These are phyloP conservation scores for Polia nebulosa DNA, from an alignment of 2,888 invertebrate genomes.

Conservation along the genomic window DNA sequence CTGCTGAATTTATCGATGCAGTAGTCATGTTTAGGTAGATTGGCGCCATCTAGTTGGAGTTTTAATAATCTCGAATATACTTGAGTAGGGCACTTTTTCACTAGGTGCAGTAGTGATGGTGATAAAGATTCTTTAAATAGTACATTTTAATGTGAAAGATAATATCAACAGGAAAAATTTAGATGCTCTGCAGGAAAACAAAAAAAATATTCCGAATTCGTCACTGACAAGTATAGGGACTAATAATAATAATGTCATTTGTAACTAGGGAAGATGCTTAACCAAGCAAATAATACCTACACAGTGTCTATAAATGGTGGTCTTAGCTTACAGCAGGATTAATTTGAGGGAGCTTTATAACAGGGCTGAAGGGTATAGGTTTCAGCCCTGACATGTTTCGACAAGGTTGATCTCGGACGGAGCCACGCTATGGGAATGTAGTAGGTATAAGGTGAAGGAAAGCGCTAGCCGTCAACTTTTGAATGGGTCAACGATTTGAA, in stretches of 20 bases:
- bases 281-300: too few relatives aligned
- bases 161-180: background rate
- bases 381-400: constrained; percentile 47
- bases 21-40: background rate
- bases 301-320: background rate
- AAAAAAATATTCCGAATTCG: too few relatives aligned
- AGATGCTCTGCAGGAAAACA: background rate
- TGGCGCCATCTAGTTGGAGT: constrained; percentile 44
- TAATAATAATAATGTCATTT: too few relatives aligned
- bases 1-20: constrained; percentile 10
- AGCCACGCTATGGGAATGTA: constrained; percentile 7
- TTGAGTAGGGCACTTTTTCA: background rate
- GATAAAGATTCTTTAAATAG: background rate
- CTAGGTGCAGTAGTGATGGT: background rate
- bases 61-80: constrained; percentile 3
- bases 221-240: too few relatives aligned
- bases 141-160: too few relatives aligned
- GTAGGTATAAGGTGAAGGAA: constrained; percentile 19
- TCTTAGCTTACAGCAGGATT: constrained; percentile 9
- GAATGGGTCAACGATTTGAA: constrained; percentile 7
- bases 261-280: too few relatives aligned
- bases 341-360: constrained; percentile 23
- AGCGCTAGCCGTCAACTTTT: background rate
- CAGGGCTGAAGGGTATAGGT: constrained; percentile 5
- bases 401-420: constrained; percentile 24